Percentiles rank a stretch among this genome's conserved stretches.
phyloP scores from a whole-genome alignment of 53 echinoderm and acorn worm species.

The Pentamera pediparva region DNA sequence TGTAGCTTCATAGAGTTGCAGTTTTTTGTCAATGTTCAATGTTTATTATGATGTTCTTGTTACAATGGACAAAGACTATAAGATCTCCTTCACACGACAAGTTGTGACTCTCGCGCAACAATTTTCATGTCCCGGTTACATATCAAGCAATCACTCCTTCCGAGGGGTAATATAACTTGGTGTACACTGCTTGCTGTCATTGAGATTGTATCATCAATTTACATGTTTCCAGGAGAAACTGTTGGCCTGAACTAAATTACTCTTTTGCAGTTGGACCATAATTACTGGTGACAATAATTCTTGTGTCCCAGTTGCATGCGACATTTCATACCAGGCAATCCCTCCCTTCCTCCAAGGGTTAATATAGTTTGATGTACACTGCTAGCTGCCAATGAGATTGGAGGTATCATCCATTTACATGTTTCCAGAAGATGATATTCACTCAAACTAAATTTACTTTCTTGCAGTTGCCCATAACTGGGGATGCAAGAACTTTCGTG shows the following conservation, averaged over 20 bases:
- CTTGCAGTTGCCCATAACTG: slow-evolving; percentile 7
- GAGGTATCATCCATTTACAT: slow-evolving; percentile 4
- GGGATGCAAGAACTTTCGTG: neutral
- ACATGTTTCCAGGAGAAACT: slow-evolving; percentile 6
- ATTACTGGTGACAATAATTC: slow-evolving; percentile 8
- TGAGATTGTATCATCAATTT: slow-evolving; percentile 7
- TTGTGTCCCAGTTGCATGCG: slow-evolving; percentile 2
- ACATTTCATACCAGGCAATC: slow-evolving; percentile 10
- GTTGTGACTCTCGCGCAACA: slow-evolving; percentile 4
- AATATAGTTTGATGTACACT: neutral
- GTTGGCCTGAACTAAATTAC: neutral
- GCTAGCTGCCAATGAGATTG: slow-evolving; percentile 4
- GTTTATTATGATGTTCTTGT: neutral
- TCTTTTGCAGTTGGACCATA: slow-evolving; percentile 10
- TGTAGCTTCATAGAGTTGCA: slow-evolving; percentile 3
- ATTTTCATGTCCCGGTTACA: slow-evolving; percentile 4
- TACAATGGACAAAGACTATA: neutral
- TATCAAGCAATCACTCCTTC: neutral
- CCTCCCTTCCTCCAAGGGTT: slow-evolving; percentile 2
- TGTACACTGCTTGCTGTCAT: slow-evolving; percentile 10
- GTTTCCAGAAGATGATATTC: slow-evolving; percentile 1
- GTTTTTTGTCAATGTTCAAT: slow-evolving; percentile 4
- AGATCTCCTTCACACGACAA: neutral
- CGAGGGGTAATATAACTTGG: slow-evolving; percentile 4
- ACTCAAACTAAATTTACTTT: slow-evolving; percentile 4